Evolutionary conservation across 2,888 invertebrate genomes (phyloP), one percentile per base, ranked within the genome.

Genomic region (Anthrax anthrax): DNA sequence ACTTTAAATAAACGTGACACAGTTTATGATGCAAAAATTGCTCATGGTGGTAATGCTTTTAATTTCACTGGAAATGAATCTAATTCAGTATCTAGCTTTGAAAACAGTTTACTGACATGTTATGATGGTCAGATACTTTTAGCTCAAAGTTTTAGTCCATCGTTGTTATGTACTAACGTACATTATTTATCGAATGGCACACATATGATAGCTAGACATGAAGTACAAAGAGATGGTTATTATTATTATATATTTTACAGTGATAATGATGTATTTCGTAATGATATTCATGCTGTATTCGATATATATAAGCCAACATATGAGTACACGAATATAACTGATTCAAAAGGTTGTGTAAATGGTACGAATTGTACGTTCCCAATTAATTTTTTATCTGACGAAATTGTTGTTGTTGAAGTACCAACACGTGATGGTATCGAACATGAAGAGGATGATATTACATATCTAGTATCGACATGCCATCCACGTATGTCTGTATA

Each of bases 241-340:
- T 89, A 88, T 63, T 89, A 89, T 67, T 89, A 88, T 57, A 86
- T 89, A 55, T 88, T 89, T 67, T 88, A 87, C 60, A 87, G 85
- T 57, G 86, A 89, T 62, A 87, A 88, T 67, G 87, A 86, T 62
- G 70, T 80, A 55, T 78, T 82, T 12, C 75, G 72, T 42, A 89
- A 88, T 65, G 81, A 84, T 59, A 83, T 89, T 56, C 83, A 87
- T 66, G 84, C 83, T 8, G 75, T 85, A 51, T 87, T 89, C 62
- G 84, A 88, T 68, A 85, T 89, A 59, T 81, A 81, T 58, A 88
- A 88, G 58, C 86, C 87, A 14, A 84, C 85, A 53, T 84, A 84
- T 68, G 80, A 82, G 59, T 85, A 82, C 63, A 75, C 80, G 37
- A 66, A 67, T 37, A 48, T 63, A 5, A 60, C 59, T 17, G 71